Percentiles rank a stretch among this genome's conserved stretches.
Conservation (phyloP, 2,797 vertebrate genomes). For the Alca torda region DNA sequence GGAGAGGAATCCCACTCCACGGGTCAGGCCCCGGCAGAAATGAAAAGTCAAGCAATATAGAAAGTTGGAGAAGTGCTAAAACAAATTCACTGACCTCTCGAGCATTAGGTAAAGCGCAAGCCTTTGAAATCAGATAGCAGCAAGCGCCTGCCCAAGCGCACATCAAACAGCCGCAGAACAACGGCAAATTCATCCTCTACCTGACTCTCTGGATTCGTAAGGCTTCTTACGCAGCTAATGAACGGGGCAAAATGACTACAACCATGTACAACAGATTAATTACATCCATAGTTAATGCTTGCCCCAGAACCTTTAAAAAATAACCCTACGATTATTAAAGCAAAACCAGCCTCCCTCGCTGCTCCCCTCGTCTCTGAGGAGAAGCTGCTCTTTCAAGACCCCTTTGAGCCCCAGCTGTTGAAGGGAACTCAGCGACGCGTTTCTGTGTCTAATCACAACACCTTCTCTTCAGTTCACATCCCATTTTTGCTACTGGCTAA, state of each 20-base stretch:
- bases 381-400: not conserved
- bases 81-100: not conserved
- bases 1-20: not conserved
- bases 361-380: not conserved
- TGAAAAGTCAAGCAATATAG: not conserved
- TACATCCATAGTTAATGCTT: not conserved
- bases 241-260: slow-evolving; percentile 1
- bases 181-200: not conserved
- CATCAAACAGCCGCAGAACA: not conserved
- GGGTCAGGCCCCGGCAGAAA: not conserved
- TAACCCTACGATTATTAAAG: not conserved
- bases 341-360: not conserved
- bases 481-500: not conserved
- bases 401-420: not conserved
- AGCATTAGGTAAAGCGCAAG: not conserved
- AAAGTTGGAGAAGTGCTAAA: slow-evolving; percentile 7
- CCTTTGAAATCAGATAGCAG: slow-evolving; percentile 31
- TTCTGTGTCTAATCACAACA: not conserved
- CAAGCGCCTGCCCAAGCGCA: not conserved
- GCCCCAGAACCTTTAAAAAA: not conserved
- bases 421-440: not conserved
- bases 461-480: not conserved
- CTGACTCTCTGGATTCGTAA: not conserved
- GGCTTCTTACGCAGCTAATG: not conserved
- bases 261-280: not conserved